These are phyloP conservation scores for Antechinus stuartii DNA, from an alignment of 2,113 vertebrate species.

Conservation along the genomic window DNA sequence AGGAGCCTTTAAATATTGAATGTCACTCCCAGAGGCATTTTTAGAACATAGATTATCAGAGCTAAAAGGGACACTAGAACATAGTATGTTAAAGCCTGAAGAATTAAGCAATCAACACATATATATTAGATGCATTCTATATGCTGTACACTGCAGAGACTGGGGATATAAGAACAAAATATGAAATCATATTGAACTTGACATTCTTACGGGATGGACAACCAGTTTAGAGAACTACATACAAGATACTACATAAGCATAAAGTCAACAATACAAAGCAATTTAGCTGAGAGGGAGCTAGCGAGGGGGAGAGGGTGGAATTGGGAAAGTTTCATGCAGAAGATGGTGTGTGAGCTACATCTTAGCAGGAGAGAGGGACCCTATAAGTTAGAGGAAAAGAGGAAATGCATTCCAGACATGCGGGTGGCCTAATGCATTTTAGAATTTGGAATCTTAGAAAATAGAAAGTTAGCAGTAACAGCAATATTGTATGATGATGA, in stretches of 20 bases:
- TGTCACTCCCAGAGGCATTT: background rate
- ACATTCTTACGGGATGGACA: background rate
- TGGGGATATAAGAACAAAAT: background rate
- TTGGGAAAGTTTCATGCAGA: too few species aligned
- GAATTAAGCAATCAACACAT: background rate
- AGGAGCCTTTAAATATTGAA: background rate
- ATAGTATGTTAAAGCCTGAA: background rate
- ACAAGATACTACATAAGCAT: background rate
- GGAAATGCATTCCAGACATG: too few species aligned
- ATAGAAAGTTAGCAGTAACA: background rate
- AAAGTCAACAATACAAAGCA: background rate
- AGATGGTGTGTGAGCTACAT: too few species aligned
- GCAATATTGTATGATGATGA: too few species aligned
- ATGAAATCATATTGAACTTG: background rate
- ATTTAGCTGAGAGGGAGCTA: background rate
- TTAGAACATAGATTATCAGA: background rate
- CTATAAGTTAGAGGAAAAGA: too few species aligned
- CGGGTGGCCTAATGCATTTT: too few species aligned
- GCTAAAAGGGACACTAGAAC: background rate
- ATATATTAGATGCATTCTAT: background rate
- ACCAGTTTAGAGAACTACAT: background rate
- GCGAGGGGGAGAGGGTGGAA: too few species aligned
- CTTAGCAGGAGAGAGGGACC: too few species aligned
- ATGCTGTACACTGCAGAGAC: background rate
- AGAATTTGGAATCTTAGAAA: too few species aligned